A percentile compares a stretch with the other conserved stretches of the same genome.
These are phyloP conservation scores for Agrochola macilenta DNA, from an alignment of 2,888 invertebrate species.

Conservation along the genomic window DNA sequence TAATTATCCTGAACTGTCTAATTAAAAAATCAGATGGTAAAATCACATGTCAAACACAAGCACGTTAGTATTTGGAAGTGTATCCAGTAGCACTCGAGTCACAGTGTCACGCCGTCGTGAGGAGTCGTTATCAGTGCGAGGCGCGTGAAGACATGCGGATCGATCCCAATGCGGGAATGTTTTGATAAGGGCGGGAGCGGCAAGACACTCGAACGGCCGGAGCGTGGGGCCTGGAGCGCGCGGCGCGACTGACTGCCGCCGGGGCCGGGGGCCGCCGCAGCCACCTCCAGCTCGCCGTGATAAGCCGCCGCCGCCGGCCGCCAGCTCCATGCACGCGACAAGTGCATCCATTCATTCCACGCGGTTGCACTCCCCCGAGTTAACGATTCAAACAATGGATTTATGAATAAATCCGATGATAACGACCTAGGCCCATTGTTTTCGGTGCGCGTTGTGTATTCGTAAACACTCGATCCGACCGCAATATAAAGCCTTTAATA, in stretches of 20 bases:
- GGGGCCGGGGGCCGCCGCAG: slow-evolving; percentile 49
- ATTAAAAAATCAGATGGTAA: slow-evolving; percentile 60
- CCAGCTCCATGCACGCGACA: slow-evolving; percentile 73
- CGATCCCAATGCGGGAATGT: slow-evolving; percentile 85
- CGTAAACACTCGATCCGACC: slow-evolving; percentile 44
- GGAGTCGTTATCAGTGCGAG: slow-evolving; percentile 78
- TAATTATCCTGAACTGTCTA: slow-evolving; percentile 65
- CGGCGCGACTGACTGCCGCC: slow-evolving; percentile 81
- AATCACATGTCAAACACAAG: slow-evolving; percentile 79
- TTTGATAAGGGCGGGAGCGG: slow-evolving; percentile 81
- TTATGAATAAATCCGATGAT: slow-evolving; percentile 68
- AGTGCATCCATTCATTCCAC: slow-evolving; percentile 84
- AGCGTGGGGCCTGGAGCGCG: slow-evolving; percentile 81
- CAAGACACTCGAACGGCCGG: slow-evolving; percentile 49
- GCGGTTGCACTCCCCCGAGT: slow-evolving; percentile 69
- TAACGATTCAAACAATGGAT: slow-evolving; percentile 71
- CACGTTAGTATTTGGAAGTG: slow-evolving; percentile 70
- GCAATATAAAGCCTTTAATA: slow-evolving; percentile 20
- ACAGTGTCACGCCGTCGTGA: slow-evolving; percentile 81
- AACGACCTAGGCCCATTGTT: slow-evolving; percentile 66
- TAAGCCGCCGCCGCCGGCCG: slow-evolving; percentile 52
- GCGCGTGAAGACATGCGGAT: slow-evolving; percentile 84
- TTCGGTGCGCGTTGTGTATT: slow-evolving; percentile 58
- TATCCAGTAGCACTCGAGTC: slow-evolving; percentile 77
- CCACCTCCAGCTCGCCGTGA: slow-evolving; percentile 67